Conservation (phyloP, 2,797 vertebrate genomes). For the Molossus alvarezi region DNA sequence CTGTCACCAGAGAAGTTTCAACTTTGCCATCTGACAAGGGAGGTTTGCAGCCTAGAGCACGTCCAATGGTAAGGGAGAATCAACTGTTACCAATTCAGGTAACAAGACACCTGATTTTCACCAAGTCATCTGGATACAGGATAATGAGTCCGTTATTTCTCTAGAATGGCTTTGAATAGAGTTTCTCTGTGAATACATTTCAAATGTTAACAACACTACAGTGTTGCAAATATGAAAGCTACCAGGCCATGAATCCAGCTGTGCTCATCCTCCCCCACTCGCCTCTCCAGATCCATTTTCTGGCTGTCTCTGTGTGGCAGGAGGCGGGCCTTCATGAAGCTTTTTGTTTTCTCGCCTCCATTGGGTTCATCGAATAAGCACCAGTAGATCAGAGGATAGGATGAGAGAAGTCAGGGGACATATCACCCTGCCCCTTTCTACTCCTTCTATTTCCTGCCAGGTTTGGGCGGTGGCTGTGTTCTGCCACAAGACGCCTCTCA, state of each 20-base stretch:
- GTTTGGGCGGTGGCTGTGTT: not conserved
- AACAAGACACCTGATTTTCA: constrained; percentile 36
- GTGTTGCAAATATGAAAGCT: not conserved
- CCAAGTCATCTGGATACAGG: constrained; percentile 27
- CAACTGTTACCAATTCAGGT: not conserved
- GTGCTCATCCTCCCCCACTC: not conserved
- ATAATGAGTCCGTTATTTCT: constrained; percentile 44
- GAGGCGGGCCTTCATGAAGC: not conserved
- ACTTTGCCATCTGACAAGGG: not conserved
- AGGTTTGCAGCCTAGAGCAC: constrained; percentile 69
- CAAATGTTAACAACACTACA: not conserved
- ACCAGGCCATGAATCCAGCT: not conserved
- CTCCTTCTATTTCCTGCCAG: accelerated
- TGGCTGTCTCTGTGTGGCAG: not conserved
- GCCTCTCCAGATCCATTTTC: not conserved
- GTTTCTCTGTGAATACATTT: constrained; percentile 57
- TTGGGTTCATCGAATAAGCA: not conserved
- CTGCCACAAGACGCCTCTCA: too few species aligned
- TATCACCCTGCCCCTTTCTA: not conserved
- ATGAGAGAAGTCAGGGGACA: not conserved
- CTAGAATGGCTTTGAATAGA: not conserved
- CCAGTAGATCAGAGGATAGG: not conserved
- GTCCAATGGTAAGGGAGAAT: constrained; percentile 39
- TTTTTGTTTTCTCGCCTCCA: not conserved
- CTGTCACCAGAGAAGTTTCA: constrained; percentile 59